phyloP scores from a whole-genome alignment of 1,140 invertebrate species.

The Euura saliciscinereae region DNA sequence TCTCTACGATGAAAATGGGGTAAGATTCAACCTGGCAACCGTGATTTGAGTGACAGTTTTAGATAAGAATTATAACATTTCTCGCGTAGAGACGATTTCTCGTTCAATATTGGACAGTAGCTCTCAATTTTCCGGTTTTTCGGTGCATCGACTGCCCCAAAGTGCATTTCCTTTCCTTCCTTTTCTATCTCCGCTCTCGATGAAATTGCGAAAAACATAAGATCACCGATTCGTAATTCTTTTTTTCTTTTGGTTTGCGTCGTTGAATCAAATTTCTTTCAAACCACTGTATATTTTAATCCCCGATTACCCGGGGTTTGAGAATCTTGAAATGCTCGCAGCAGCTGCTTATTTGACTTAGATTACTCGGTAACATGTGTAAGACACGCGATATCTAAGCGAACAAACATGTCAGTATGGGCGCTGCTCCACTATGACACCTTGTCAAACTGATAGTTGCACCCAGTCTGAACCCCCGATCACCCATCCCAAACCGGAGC shows the following conservation, averaged over 20 bases:
- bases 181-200: neutral
- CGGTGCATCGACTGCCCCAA: neutral
- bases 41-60: neutral
- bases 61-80: neutral
- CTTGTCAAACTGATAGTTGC: neutral
- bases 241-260: no score
- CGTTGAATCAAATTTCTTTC: no score
- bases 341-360: neutral
- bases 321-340: neutral
- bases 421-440: neutral
- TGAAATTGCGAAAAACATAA: neutral
- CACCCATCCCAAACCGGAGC: no score
- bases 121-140: neutral
- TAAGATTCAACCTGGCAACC: slow-evolving; percentile 2
- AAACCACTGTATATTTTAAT: no score
- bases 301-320: no score
- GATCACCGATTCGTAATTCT: neutral
- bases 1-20: neutral
- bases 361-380: neutral
- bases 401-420: slow-evolving; percentile 1
- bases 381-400: neutral
- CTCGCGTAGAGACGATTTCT: no score
- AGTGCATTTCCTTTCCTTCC: neutral
- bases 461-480: neutral
- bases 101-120: neutral